Base-by-base conservation (phyloP, 1,140 invertebrate species). In the Heliconius hermathena region DNA sequence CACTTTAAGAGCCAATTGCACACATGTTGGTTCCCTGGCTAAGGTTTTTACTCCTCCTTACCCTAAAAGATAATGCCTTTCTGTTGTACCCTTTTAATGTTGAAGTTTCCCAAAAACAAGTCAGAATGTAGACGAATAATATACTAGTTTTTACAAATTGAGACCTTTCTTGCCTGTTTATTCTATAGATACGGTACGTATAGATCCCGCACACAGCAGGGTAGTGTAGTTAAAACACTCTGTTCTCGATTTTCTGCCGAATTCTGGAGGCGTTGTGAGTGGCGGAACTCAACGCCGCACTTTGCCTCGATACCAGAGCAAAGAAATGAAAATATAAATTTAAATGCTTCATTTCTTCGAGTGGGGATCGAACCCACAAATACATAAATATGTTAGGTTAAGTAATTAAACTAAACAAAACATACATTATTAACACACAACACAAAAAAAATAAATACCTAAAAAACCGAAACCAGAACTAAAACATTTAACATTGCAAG, bases 1-100 rank as follows among this genome's bases (percentile, higher is more conserved):
- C 87, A 86, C 83, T 89, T 83, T 83, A 86, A 86, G 83, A 87
- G 84, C 84, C 88, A 89, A 91, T 90, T 87, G 84, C 87, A 88
- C 88, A 89, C 85, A 88, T 89, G 87, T 82, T 78, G 80, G 81
- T 86, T 87, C 88, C 87, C 89, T 77, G 52, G 79, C 85, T 78
- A 82, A 83, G 82, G 81, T 82, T 83, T 84, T 81, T 81, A 82
- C 82, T 86, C 79, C 77, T 82, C 75, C 80, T 89, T 88, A 84
- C 83, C 82, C 77, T 83, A 78, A 72, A 76, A 87, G 85, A 88
- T 89, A 89, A 87, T 89, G 86, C 84, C 84, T 85, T 87, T 88
- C 85, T 85, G 85, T 78, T 89, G 87, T 90, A 81, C 77, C 80
- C 79, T 85, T 87, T 77, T 74, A 60, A 81, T 74, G 75, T 73